Evolutionary conservation across 2,797 vertebrate species (phyloP), one percentile per base, ranked within the genome.

Genomic region (Sphenopsis melanotis): DNA sequence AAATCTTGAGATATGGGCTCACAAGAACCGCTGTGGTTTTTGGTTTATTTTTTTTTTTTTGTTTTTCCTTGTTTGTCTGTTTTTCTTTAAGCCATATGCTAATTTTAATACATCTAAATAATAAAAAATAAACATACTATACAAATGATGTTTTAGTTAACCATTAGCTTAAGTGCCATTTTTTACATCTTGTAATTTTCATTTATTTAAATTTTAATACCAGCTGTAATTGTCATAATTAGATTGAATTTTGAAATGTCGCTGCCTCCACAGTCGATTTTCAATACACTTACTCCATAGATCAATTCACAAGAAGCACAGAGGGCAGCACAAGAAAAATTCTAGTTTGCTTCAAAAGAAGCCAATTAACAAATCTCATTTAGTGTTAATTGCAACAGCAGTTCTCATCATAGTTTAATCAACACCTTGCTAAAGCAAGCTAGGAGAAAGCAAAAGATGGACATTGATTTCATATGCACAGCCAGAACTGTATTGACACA

Each of bases 321-420:
- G 66, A 91, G 32, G 36, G 59, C 30, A 87, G 39, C n/a, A 85
- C 56, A 84, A 90, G 64, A 83, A 83, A 94, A 88, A 64, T 10
- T 34, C 20, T 82, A 23, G 52, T 84, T 90, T 89, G 44, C 85
- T 90, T 94, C 89, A 87, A 97, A 96, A 95, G 88, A 97, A 95
- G 92, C 64, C 95, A 94, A 98, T 98, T 97, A 98, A 93, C 96
- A 95, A 95, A 97, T 95, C 60, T 83, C 55, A 91, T 97, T 96
- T 95, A 94, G 94, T 97, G 97, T 95, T 98, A 98, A 98, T 98
- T 98, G 95, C 90, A 87, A 81, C 63, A 92, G 81, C 92, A 84
- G 57, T 72, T 63, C 36, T 89, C 61, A 66, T 83, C 61, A 71
- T 81, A 50, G 63, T 94, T 94, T 95, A 97, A 98, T 98, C 97